phyloP scores from a whole-genome alignment of 2,797 vertebrate genomes.

The Furcifer pardalis region DNA sequence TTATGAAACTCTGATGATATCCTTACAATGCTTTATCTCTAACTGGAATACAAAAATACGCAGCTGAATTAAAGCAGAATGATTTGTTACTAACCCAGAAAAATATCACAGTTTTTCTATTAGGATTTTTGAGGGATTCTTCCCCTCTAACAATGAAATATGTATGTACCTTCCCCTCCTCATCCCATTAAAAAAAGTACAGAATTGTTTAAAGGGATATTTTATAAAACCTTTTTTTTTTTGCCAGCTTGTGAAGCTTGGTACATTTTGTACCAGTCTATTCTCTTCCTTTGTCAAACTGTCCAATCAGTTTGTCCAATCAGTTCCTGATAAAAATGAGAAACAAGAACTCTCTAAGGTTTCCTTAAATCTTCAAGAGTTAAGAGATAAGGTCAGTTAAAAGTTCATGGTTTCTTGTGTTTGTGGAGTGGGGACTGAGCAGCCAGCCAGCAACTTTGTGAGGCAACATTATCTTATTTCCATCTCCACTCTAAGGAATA shows the following conservation, averaged over 20 bases:
- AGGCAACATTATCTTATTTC: no score
- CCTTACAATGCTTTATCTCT: slow-evolving; percentile 35
- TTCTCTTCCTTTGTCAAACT: neutral
- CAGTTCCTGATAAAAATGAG: neutral
- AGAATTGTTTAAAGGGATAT: no score
- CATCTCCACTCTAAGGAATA: no score
- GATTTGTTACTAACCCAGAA: slow-evolving; percentile 1
- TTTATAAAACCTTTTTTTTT: neutral
- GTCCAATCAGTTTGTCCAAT: no score
- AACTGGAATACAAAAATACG: slow-evolving; percentile 32
- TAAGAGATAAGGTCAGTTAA: no score
- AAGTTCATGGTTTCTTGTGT: no score
- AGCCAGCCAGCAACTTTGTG: no score
- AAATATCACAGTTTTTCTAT: slow-evolving; percentile 15
- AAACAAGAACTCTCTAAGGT: neutral
- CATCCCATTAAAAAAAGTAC: no score
- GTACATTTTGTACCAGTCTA: neutral
- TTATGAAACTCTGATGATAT: slow-evolving; percentile 51
- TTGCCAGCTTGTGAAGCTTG: neutral
- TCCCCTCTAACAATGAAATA: slow-evolving; percentile 16
- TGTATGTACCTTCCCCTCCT: neutral
- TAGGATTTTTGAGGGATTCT: neutral
- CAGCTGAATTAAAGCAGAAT: slow-evolving; percentile 29
- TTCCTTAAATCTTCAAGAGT: no score
- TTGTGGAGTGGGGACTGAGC: no score